Evolutionary conservation across 2,113 vertebrate species (phyloP).

Genomic region (Dolichallabes microphthalmus): DNA sequence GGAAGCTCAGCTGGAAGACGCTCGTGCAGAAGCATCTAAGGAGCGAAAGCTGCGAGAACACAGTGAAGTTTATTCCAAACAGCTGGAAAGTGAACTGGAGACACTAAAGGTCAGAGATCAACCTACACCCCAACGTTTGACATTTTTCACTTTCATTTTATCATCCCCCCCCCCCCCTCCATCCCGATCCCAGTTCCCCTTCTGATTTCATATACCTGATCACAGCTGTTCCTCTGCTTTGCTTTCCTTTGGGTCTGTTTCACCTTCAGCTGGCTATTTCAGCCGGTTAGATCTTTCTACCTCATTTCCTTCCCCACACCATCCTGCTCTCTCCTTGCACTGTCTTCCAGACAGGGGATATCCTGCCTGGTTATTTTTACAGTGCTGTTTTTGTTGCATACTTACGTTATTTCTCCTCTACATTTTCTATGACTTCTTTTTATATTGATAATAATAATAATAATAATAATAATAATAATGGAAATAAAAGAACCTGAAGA

Average conservation of each 20-base stretch:
- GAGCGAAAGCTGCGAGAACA: slow-evolving; percentile 92
- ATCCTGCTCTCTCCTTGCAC: slow-evolving; percentile 14
- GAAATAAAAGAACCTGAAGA: neutral
- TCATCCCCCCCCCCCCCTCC: too few species aligned
- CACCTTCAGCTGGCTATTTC: neutral
- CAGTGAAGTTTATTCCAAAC: slow-evolving; percentile 87
- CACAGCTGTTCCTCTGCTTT: neutral
- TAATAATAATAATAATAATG: too few species aligned
- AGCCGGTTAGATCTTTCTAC: neutral
- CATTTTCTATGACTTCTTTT: neutral
- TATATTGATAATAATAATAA: neutral
- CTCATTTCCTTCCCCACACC: neutral
- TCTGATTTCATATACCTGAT: neutral
- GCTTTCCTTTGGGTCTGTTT: neutral
- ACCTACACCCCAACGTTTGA: neutral
- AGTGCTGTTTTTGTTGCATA: slow-evolving; percentile 17
- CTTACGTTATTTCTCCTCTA: neutral
- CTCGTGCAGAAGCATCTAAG: slow-evolving; percentile 84
- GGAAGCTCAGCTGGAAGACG: slow-evolving; percentile 88
- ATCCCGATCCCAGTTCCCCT: neutral
- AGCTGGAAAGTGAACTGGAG: slow-evolving; percentile 89
- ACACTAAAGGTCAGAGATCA: slow-evolving; percentile 81
- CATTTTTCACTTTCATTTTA: neutral
- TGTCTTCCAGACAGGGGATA: slow-evolving; percentile 37
- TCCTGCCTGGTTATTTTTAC: slow-evolving; percentile 52